Percentiles rank a stretch among this genome's conserved stretches.
phyloP scores from a whole-genome alignment of 2,888 invertebrate genomes.

The Deilephila porcellus region DNA sequence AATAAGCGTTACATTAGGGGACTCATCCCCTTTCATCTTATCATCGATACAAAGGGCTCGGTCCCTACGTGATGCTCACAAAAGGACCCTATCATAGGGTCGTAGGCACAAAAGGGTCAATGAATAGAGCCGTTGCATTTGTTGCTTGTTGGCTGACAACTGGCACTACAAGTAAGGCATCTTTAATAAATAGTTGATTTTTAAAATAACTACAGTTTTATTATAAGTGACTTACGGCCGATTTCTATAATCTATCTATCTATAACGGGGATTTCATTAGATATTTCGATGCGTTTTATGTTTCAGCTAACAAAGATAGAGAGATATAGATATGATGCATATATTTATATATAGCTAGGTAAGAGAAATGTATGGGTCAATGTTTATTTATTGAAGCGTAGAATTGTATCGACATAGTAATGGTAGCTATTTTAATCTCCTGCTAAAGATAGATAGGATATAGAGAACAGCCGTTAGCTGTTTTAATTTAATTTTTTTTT shows the following conservation, averaged over 20 bases:
- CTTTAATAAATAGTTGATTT: neutral
- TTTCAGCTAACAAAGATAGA: too few species aligned
- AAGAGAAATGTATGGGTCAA: too few species aligned
- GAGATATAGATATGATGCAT: too few species aligned
- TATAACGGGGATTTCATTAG: neutral
- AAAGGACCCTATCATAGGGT: slow-evolving; percentile 54
- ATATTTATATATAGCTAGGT: too few species aligned
- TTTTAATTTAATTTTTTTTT: too few species aligned
- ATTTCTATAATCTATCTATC: too few species aligned
- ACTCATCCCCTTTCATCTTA: slow-evolving; percentile 31
- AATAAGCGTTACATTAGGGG: slow-evolving; percentile 10
- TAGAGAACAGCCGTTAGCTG: too few species aligned
- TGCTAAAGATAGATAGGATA: too few species aligned
- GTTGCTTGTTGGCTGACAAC: slow-evolving; percentile 26
- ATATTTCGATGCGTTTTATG: neutral
- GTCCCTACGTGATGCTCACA: slow-evolving; percentile 72
- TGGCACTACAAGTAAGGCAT: neutral
- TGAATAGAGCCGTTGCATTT: slow-evolving; percentile 51
- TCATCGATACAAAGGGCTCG: slow-evolving; percentile 63
- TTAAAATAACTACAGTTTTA: neutral
- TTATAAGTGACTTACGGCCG: neutral
- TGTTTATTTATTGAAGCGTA: too few species aligned
- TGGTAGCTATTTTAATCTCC: too few species aligned
- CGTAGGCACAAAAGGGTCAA: slow-evolving; percentile 14
- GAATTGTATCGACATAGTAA: too few species aligned